Base-by-base conservation (phyloP, 2,113 vertebrate species). In the Diphyllodes magnificus region DNA sequence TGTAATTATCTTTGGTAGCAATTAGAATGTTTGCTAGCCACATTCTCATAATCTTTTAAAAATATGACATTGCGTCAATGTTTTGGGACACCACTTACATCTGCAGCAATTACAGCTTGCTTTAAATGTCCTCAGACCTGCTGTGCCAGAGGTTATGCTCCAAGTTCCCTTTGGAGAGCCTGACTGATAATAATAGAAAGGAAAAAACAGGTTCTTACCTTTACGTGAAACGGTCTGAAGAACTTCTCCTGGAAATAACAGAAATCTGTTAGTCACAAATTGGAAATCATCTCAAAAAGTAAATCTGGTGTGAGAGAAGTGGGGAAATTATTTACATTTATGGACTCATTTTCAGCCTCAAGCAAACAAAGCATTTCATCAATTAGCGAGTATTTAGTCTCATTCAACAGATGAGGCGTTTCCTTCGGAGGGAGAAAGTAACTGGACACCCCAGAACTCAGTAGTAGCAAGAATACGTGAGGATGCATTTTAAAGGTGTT, bases 291-390 rank as follows among this genome's bases (percentile, higher is more conserved):
- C 68, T 78, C 60, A 31, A 35, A 81, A 56, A 68, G 17, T 54
- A 45, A 53, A 78, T 13, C 65, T 31, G 7, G 23, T 45, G 7
- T 0, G 2, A 45, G n/a, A 61, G 33, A 69, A 75, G 13, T 0
- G 1, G 7, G 60, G 25, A 71, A 84, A 20, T 5, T 0, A 28
- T 49, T 96, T 96, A 97, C 94, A 0, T 75, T 2, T 16, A 15
- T 23, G 30, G 1, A 0, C 0, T 5, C 6, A 0, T 73, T 60
- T 31, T 86, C 85, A 37, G 57, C 73, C 2, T 69, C 0, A 4
- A 97, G 96, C 13, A 95, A 50, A 63, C 79, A 82, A 50, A 95
- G 15, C 15, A 96, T 96, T 75, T 97, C 96, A 0, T 71, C 8
- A 3, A 97, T 92, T 22, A 86, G 4, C 0, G 25, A 0, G 3